Percentiles rank a stretch among this genome's conserved stretches.
Evolutionary conservation across 2,888 invertebrate genomes (phyloP).

Genomic region (Mythimna impura): DNA sequence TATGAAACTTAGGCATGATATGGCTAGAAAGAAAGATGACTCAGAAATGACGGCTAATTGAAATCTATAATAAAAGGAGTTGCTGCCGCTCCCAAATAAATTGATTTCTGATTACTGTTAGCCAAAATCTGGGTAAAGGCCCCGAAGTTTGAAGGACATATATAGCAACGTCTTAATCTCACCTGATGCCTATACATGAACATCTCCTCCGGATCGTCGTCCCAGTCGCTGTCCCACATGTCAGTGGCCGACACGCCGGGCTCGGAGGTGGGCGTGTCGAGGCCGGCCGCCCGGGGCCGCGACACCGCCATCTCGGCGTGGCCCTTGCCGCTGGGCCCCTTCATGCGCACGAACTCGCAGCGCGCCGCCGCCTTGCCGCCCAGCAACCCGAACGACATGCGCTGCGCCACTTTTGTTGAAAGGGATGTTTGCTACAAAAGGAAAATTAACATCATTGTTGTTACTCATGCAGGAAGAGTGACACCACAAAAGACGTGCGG

Average conservation of each 20-base stretch:
- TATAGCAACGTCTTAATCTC: conserved; percentile 21
- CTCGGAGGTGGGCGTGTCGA: conserved; percentile 98
- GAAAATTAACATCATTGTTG: neutral
- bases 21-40: neutral
- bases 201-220: conserved; percentile 96
- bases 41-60: neutral
- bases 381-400: conserved; percentile 98
- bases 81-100: neutral
- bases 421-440: conserved; percentile 95
- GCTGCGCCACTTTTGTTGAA: conserved; percentile 98
- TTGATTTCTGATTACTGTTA: too few relatives aligned
- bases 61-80: neutral
- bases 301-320: conserved; percentile 99
- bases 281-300: conserved; percentile 97
- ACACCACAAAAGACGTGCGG: neutral
- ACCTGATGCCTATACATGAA: conserved; percentile 95
- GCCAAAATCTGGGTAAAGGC: neutral
- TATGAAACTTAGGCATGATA: neutral
- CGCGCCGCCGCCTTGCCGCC: conserved; percentile 94
- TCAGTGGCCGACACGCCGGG: conserved; percentile 96
- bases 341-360: conserved; percentile 99
- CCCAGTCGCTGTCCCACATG: conserved; percentile 97
- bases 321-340: conserved; percentile 97
- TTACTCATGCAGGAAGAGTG: neutral
- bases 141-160: too few relatives aligned